phyloP scores from a whole-genome alignment of 23 tunicate species.

The Trididemnum nubilum region DNA sequence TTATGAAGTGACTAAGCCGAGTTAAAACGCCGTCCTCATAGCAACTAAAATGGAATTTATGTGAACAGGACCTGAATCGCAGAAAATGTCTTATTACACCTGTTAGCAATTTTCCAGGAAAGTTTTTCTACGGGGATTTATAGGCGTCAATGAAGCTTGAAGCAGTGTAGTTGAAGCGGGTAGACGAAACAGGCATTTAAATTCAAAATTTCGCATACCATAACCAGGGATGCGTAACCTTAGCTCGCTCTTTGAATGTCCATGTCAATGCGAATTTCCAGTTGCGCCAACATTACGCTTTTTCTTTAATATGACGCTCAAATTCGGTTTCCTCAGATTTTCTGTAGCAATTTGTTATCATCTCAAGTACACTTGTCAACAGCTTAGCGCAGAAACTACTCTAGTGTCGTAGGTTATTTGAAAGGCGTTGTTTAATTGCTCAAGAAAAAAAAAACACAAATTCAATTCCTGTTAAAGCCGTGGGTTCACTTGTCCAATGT shows the following conservation, averaged over 20 bases:
- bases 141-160: no score
- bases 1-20: no score
- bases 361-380: neutral
- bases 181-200: slow-evolving; percentile 17
- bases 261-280: neutral
- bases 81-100: no score
- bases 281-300: slow-evolving; percentile 23
- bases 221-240: neutral
- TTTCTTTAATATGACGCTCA: neutral
- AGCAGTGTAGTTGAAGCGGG: no score
- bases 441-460: neutral
- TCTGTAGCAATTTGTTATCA: neutral
- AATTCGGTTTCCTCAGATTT: slow-evolving; percentile 24
- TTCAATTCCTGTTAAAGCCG: neutral
- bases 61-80: no score
- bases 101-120: no score
- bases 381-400: neutral
- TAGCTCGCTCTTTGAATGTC: neutral
- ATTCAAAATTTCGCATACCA: slow-evolving; percentile 7
- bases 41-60: no score
- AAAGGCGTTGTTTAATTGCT: neutral
- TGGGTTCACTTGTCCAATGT: neutral
- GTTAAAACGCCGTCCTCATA: no score
- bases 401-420: neutral
- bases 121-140: no score